phyloP scores from a whole-genome alignment of 2,797 vertebrate genomes.

The Gadopsis bispinosus region DNA sequence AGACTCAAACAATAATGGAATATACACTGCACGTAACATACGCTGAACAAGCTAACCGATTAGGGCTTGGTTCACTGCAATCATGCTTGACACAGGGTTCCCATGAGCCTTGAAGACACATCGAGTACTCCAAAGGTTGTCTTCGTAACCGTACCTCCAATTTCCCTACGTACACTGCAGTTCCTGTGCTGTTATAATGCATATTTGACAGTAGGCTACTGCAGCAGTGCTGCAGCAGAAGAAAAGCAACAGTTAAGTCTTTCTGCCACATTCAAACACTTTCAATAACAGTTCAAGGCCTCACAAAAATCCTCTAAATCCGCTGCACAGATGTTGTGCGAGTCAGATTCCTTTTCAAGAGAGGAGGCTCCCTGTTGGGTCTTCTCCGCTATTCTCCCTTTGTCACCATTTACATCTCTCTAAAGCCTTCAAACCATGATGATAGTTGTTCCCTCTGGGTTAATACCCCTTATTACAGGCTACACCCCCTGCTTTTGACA shows the following conservation, averaged over 20 bases:
- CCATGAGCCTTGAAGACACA: constrained; percentile 8
- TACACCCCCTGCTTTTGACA: constrained; percentile 65
- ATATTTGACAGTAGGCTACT: constrained; percentile 21
- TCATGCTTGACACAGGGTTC: background rate
- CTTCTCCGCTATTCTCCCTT: constrained; percentile 48
- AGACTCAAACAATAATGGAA: constrained; percentile 5
- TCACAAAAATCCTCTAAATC: constrained; percentile 59
- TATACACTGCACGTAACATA: background rate
- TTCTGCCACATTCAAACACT: constrained; percentile 48
- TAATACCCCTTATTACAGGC: constrained; percentile 75
- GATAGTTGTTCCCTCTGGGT: constrained; percentile 67
- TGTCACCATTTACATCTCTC: constrained; percentile 58
- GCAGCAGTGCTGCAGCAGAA: constrained; percentile 24
- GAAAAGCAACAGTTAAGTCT: constrained; percentile 35
- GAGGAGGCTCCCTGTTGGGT: constrained; percentile 56
- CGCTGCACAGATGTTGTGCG: constrained; percentile 65
- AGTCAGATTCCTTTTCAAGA: constrained; percentile 68
- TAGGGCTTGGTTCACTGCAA: background rate
- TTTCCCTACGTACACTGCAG: background rate
- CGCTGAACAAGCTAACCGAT: constrained; percentile 9
- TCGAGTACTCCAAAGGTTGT: background rate
- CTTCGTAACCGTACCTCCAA: background rate
- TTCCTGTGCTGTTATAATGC: constrained; percentile 5
- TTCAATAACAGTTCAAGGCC: constrained; percentile 59
- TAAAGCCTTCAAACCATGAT: constrained; percentile 55